phyloP scores from a whole-genome alignment of 2,888 invertebrate genomes.

The Anticlea derivata region DNA sequence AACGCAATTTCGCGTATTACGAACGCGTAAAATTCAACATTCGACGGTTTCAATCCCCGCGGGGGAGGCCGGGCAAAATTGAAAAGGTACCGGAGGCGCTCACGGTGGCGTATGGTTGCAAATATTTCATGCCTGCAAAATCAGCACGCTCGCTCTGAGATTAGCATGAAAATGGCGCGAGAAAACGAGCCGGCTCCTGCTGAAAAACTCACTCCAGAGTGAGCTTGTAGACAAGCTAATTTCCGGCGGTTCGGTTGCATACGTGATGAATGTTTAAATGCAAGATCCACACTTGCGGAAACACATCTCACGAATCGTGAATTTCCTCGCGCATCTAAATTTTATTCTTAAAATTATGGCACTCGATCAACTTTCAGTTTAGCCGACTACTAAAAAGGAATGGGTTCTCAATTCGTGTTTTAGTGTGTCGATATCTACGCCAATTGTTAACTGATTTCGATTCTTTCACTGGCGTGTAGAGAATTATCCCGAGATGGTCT shows the following conservation, averaged over 20 bases:
- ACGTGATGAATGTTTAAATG: conserved; percentile 55
- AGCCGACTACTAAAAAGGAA: no score
- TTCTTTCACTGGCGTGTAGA: no score
- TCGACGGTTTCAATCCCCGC: conserved; percentile 55
- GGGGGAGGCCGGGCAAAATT: conserved; percentile 58
- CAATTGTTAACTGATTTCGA: no score
- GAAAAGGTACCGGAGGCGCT: conserved; percentile 65
- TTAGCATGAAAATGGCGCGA: conserved; percentile 73
- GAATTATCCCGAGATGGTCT: no score
- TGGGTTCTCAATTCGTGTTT: no score
- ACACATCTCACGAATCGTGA: conserved; percentile 32
- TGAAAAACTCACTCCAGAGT: conserved; percentile 43
- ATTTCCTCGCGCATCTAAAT: conserved; percentile 28
- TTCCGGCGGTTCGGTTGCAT: conserved; percentile 51
- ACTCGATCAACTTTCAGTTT: conserved; percentile 31
- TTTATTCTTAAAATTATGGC: conserved; percentile 30
- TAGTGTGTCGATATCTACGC: no score
- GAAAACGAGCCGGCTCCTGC: conserved; percentile 56
- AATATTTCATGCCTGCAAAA: conserved; percentile 71
- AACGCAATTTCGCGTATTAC: conserved; percentile 50
- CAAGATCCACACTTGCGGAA: conserved; percentile 51
- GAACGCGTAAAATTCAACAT: conserved; percentile 64
- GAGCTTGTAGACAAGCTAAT: conserved; percentile 47
- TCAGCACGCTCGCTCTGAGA: conserved; percentile 65
- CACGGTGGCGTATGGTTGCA: conserved; percentile 51